Evolutionary conservation across 1,140 invertebrate species (phyloP).

Genomic region (Formica exsecta): DNA sequence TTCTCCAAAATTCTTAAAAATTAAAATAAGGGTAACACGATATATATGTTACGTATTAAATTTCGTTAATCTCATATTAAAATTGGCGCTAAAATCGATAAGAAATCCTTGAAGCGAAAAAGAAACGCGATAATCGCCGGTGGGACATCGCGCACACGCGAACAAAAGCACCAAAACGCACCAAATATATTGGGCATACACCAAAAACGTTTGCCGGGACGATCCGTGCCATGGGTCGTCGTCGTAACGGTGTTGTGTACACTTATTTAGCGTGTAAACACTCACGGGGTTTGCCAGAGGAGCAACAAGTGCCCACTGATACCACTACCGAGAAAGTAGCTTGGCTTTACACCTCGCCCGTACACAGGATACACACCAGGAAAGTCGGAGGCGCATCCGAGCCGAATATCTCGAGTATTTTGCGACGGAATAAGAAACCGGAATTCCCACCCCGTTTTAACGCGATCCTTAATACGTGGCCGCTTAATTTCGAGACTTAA

Average conservation of each 20-base stretch:
- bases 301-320: constrained; percentile 81
- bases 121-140: constrained; percentile 4
- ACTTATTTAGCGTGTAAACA: constrained; percentile 83
- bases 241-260: constrained; percentile 69
- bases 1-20: neutral
- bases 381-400: constrained; percentile 53
- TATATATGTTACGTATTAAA: neutral
- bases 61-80: neutral
- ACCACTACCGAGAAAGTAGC: constrained; percentile 58
- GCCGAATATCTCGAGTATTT: constrained; percentile 52
- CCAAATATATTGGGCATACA: constrained; percentile 19
- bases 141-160: neutral
- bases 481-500: neutral
- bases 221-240: constrained; percentile 35
- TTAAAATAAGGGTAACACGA: neutral
- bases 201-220: constrained; percentile 58
- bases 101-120: neutral
- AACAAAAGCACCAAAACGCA: constrained; percentile 2
- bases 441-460: constrained; percentile 8
- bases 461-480: neutral
- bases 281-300: constrained; percentile 74
- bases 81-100: neutral
- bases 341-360: constrained; percentile 66
- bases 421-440: constrained; percentile 35
- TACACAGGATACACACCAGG: constrained; percentile 45